A percentile compares a stretch with the other conserved stretches of the same genome.
phyloP scores from a whole-genome alignment of 2,113 vertebrate genomes.

The Sprattus sprattus region DNA sequence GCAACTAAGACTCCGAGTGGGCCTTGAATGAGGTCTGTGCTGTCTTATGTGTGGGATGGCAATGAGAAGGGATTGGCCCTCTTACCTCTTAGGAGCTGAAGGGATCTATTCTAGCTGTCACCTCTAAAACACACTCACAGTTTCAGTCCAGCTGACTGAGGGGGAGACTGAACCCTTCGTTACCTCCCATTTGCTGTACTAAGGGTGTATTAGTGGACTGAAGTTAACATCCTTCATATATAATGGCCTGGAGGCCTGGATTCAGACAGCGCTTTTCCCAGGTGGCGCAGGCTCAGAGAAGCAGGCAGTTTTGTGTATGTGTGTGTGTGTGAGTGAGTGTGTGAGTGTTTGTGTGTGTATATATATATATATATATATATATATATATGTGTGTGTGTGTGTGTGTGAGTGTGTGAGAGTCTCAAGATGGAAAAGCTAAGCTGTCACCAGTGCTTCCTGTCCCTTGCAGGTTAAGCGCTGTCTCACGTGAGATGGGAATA shows the following conservation, averaged over 20 bases:
- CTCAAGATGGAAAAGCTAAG: not conserved
- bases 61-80: not conserved
- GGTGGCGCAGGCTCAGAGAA: too few species aligned
- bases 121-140: not conserved
- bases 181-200: not conserved
- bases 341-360: conserved; percentile 15
- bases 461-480: conserved; percentile 17
- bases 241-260: not conserved
- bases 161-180: not conserved
- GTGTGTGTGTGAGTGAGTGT: not conserved
- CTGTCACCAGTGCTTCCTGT: not conserved
- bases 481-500: conserved; percentile 32
- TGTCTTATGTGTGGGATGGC: not conserved
- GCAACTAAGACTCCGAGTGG: not conserved
- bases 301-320: not conserved
- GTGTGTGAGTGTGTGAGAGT: not conserved
- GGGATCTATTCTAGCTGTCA: not conserved
- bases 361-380: not conserved
- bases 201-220: not conserved
- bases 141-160: not conserved
- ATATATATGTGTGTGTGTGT: not conserved
- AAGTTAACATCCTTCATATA: not conserved
- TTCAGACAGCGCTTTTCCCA: too few species aligned
- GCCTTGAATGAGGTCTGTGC: not conserved
- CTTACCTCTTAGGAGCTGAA: not conserved